These are phyloP conservation scores for Penaeus monodon DNA, from an alignment of 2,888 invertebrate genomes.

Conservation along the genomic window DNA sequence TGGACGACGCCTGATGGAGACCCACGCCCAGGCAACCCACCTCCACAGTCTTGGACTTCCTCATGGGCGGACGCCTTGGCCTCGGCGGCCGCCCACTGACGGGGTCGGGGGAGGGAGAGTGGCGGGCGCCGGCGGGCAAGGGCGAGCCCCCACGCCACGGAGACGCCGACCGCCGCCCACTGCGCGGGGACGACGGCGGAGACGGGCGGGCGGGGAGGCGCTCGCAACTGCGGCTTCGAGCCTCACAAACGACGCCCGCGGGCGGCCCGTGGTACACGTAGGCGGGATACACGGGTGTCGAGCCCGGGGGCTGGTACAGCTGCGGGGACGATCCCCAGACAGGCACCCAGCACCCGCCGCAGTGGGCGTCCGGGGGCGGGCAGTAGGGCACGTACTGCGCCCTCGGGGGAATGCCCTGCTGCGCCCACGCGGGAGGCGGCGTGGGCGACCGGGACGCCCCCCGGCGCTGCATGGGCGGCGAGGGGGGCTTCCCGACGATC, in stretches of 20 bases:
- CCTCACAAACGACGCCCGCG: slow-evolving; percentile 4
- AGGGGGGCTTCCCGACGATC: slow-evolving; percentile 36
- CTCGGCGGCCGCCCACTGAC: slow-evolving; percentile 44
- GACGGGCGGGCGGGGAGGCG: slow-evolving; percentile 40
- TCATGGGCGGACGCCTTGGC: slow-evolving; percentile 39
- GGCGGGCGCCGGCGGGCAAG: slow-evolving; percentile 24
- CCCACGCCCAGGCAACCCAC: slow-evolving; percentile 39
- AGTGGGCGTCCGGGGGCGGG: slow-evolving; percentile 14
- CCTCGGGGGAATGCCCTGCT: slow-evolving; percentile 19
- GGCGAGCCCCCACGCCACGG: slow-evolving; percentile 41
- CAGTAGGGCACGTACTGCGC: slow-evolving; percentile 37
- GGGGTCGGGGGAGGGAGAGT: slow-evolving; percentile 43
- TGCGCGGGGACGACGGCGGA: slow-evolving; percentile 31
- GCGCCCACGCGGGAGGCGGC: slow-evolving; percentile 22
- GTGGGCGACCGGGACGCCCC: slow-evolving; percentile 46
- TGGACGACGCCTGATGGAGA: neutral
- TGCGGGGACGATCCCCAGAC: slow-evolving; percentile 52
- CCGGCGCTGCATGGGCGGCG: slow-evolving; percentile 46
- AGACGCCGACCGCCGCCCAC: slow-evolving; percentile 47
- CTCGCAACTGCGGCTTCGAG: slow-evolving; percentile 45
- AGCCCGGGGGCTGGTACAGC: slow-evolving; percentile 22
- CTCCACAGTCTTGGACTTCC: slow-evolving; percentile 53
- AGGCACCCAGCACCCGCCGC: slow-evolving; percentile 42
- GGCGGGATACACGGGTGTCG: slow-evolving; percentile 9
- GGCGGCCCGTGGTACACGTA: slow-evolving; percentile 28